Base-by-base conservation (phyloP, 2,888 invertebrate species). In the Dryocosmus kuriphilus region DNA sequence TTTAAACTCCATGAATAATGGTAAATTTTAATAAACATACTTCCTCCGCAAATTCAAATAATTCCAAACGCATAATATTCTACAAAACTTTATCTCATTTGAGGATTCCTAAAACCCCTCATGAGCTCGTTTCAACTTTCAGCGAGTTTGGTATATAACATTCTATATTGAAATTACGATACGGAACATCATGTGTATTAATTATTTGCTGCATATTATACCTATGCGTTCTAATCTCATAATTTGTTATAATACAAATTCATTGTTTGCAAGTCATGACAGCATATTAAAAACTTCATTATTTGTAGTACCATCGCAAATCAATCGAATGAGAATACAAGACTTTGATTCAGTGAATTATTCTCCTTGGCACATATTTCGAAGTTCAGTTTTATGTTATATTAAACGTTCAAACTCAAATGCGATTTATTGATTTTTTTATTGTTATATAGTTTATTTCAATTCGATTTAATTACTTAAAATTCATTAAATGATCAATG, bases 31-130 rank as follows among this genome's bases (percentile, higher is more conserved):
- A n/a, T 51, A 51, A 51, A 51, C 51, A n/a, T 51, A 51, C 8
- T 51, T 16, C 41, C 16, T 41, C 41, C 41, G 41, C 4, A 41
- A 16, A 2, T 41, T 51, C 19, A 51, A n/a, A n/a, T 51, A 51
- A 51, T 51, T 8, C 8, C n/a, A 8, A 51, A 7, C n/a, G 1
- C n/a, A 51, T 51, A n/a, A 51, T 51, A 16, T n/a, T 46, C 0
- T 51, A 51, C n/a, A n/a, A 51, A 51, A 51, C 51, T 51, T 51
- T 51, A 51, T 51, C n/a, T 51, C 51, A 51, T n/a, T 51, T 19
- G n/a, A n/a, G 51, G 14, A n/a, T 51, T 51, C 51, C 6, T 51
- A 51, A n/a, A n/a, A 7, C 19, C 5, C 46, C 6, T 46, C 46
- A 46, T 46, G 19, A 46, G 46, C 19, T 46, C 19, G 19, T 19